A percentile compares a stretch with the other conserved stretches of the same genome.
Conservation (phyloP, 2,113 vertebrate species). For the Clarias gariepinus region DNA sequence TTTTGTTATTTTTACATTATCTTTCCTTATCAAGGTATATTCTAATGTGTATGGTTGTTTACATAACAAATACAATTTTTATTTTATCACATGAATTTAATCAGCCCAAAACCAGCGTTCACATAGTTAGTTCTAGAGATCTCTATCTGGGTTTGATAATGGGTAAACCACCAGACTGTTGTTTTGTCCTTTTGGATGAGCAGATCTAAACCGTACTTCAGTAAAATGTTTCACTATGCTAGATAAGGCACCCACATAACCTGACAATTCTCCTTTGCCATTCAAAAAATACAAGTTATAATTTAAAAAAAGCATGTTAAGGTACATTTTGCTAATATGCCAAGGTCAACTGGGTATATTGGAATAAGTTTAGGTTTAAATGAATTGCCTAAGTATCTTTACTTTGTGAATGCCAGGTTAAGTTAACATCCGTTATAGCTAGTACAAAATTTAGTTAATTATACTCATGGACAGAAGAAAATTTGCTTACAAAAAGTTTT, state of each 20-base stretch:
- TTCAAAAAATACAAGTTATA: too few relatives aligned
- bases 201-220: neutral
- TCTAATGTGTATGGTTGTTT: too few relatives aligned
- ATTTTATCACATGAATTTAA: neutral
- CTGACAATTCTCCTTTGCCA: too few relatives aligned
- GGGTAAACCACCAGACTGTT: neutral
- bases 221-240: neutral
- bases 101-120: neutral
- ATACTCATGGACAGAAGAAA: too few relatives aligned
- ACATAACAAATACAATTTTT: too few relatives aligned
- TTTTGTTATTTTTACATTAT: too few relatives aligned
- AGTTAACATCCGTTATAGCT: neutral
- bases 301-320: neutral
- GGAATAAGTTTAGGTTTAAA: neutral
- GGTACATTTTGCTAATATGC: too few relatives aligned
- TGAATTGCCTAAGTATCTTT: too few relatives aligned
- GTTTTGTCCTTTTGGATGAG: neutral
- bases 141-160: neutral
- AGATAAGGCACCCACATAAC: too few relatives aligned
- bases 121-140: neutral
- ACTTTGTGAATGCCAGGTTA: neutral
- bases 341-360: neutral
- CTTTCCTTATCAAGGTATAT: too few relatives aligned
- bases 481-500: too few relatives aligned
- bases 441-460: neutral